Evolutionary conservation across 2,113 vertebrate species (phyloP), one percentile per base, ranked within the genome.

Genomic region (Leptosomus discolor): DNA sequence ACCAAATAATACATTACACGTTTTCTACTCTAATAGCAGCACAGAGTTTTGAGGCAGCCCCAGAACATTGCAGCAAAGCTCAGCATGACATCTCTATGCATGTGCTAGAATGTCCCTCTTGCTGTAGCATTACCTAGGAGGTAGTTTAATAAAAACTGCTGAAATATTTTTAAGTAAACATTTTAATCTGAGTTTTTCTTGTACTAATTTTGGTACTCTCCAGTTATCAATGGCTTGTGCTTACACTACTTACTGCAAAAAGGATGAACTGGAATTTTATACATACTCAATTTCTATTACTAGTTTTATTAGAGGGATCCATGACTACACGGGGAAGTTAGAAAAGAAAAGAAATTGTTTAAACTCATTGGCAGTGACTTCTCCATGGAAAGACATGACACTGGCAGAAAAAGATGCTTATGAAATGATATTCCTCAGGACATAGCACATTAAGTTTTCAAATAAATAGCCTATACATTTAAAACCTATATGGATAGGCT

Each of bases 1-100:
- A 95, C 90, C 93, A 94, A 97, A 95, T 96, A 91, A 88, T 6
- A 67, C 48, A 54, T 81, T 82, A 65, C 61, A 76, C n/a, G 21
- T 83, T 94, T 92, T 67, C 81, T 58, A 50, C 51, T 70, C 75
- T 91, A 56, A 74, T 73, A 82, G 84, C 39, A 51, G 93, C 8
- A 0, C 29, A 29, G 93, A 37, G 60, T 86, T 94, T 76, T 37
- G 92, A 82, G 56, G 69, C 65, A 90, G 89, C 63, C 94, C 78
- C 88, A 57, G 56, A 96, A 91, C 41, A 24, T 9, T 5, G 17
- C 90, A 63, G 75, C 85, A 60, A 39, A 60, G 87, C 45, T 80
- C 73, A 32, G 39, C 2, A 0, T 81, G 96, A 91, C 85, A 88
- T 86, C 75, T 65, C 91, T 89, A 69, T 89, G 58, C 76, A 1